Evolutionary conservation across 2,888 invertebrate genomes (phyloP).

Genomic region (Zaprionus obscuricornis): DNA sequence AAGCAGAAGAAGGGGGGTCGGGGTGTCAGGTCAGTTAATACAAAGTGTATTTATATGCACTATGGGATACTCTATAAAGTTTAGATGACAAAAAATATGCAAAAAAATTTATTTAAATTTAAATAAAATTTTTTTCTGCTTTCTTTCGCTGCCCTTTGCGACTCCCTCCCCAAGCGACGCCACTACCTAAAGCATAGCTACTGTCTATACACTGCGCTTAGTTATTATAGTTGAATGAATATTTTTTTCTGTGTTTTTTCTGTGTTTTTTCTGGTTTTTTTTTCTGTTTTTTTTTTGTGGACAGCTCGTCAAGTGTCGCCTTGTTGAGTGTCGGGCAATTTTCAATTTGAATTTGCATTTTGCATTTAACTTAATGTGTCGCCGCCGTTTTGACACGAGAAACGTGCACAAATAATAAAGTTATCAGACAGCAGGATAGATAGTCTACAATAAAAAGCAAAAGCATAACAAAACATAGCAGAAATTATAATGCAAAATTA

Average conservation of each 20-base stretch:
- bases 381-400: constrained; percentile 40
- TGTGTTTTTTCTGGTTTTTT: constrained; percentile 17
- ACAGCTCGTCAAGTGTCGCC: constrained; percentile 67
- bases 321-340: constrained; percentile 55
- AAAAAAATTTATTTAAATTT: not conserved
- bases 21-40: no score
- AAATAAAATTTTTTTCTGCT: not conserved
- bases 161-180: not conserved
- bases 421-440: constrained; percentile 49
- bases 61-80: no score
- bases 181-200: constrained; percentile 12
- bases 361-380: constrained; percentile 52
- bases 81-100: no score
- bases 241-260: constrained; percentile 2
- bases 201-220: constrained; percentile 14
- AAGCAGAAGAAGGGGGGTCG: no score
- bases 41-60: not conserved
- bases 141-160: not conserved
- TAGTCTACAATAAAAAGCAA: no score
- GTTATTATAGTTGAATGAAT: constrained; percentile 27
- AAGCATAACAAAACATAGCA: no score
- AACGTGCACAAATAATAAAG: constrained; percentile 60
- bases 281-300: constrained; percentile 44
- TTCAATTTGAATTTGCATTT: constrained; percentile 70
- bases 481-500: constrained; percentile 31